These are phyloP conservation scores for Malurus leucopterus DNA, from an alignment of 2,797 vertebrate species.

Conservation along the genomic window DNA sequence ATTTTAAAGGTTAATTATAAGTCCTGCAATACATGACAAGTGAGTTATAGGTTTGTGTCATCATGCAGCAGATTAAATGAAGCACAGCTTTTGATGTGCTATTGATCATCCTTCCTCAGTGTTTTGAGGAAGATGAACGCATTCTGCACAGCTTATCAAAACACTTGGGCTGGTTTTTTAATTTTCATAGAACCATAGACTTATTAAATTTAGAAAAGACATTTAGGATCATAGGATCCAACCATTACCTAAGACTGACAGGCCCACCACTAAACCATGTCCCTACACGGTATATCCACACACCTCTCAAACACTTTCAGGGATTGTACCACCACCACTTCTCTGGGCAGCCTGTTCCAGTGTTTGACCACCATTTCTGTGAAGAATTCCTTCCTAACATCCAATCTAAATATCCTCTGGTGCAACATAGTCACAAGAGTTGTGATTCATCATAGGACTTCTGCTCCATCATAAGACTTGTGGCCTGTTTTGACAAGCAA, in stretches of 20 bases:
- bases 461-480: not conserved
- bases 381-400: not conserved
- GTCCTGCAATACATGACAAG: not conserved
- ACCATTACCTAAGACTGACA: not conserved
- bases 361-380: not conserved
- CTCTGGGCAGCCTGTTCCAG: not conserved
- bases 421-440: not conserved
- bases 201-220: not conserved
- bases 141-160: not conserved
- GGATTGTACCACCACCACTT: not conserved
- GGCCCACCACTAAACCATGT: not conserved
- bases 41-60: not conserved
- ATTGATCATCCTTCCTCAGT: not conserved
- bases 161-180: not conserved
- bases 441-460: not conserved
- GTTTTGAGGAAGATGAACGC: not conserved
- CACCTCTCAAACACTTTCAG: not conserved
- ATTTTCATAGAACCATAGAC: not conserved
- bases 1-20: not conserved
- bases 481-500: not conserved
- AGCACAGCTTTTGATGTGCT: not conserved
- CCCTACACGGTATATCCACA: no score
- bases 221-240: not conserved
- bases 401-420: not conserved
- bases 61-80: not conserved